Evolutionary conservation across 2,888 invertebrate species (phyloP).

Genomic region (Agrochola lychnidis): DNA sequence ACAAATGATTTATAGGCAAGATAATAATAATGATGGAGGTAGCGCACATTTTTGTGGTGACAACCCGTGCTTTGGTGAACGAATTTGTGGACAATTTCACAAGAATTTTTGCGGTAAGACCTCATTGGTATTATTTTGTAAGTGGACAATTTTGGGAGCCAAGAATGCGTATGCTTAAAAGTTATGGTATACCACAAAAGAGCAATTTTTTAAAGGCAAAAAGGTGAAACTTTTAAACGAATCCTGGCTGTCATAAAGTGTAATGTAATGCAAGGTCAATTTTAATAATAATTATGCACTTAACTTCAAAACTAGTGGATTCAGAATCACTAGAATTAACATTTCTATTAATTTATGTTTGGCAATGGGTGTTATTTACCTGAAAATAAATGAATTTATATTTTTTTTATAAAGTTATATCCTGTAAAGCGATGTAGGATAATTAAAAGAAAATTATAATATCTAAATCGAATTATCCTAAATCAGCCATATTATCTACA

Average conservation of each 20-base stretch:
- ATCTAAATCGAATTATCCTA: not conserved
- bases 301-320: not conserved
- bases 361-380: no score
- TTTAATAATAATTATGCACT: not conserved
- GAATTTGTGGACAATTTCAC: conserved; percentile 3
- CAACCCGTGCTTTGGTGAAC: conserved; percentile 3
- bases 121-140: conserved; percentile 11
- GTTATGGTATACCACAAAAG: not conserved
- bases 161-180: not conserved
- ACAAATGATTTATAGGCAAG: not conserved
- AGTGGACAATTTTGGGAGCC: not conserved
- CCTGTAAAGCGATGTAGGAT: not conserved
- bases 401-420: not conserved
- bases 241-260: not conserved
- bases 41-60: conserved; percentile 13
- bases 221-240: not conserved
- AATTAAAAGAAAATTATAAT: not conserved
- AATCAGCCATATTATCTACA: not conserved
- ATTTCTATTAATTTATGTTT: no score
- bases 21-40: conserved; percentile 13
- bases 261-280: not conserved
- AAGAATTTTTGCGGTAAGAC: conserved; percentile 12
- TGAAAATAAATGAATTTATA: no score
- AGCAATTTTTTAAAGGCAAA: not conserved
- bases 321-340: conserved; percentile 2